These are phyloP conservation scores for Hoplodrina blanda DNA, from an alignment of 2,888 invertebrate genomes.

Conservation along the genomic window DNA sequence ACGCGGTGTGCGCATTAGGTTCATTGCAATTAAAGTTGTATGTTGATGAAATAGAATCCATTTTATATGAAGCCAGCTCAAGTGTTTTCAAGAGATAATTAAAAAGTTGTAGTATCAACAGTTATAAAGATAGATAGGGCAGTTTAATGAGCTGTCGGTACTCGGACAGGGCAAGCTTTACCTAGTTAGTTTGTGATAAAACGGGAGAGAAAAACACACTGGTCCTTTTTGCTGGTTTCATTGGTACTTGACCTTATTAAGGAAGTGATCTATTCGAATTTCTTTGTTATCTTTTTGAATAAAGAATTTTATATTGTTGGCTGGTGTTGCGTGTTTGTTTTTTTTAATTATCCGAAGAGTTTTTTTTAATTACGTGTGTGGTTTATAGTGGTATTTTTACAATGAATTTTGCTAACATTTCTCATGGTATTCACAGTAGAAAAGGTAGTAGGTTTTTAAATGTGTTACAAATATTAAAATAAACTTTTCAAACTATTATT, in stretches of 20 bases:
- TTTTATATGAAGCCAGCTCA: conserved; percentile 4
- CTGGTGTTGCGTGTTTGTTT: neutral
- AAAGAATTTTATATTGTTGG: neutral
- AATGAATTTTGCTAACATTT: conserved; percentile 18
- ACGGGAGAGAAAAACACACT: neutral
- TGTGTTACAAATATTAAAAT: too few relatives aligned
- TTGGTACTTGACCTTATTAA: too few relatives aligned
- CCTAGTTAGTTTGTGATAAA: conserved; percentile 23
- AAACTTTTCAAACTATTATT: too few relatives aligned
- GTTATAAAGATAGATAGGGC: conserved; percentile 58
- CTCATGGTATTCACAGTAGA: conserved; percentile 4
- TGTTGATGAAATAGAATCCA: neutral
- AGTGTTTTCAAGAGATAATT: conserved; percentile 54
- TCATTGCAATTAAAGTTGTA: neutral
- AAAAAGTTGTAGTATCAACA: conserved; percentile 56
- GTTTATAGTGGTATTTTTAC: neutral
- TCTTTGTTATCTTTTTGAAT: neutral
- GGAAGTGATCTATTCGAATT: neutral
- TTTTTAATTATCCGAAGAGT: neutral
- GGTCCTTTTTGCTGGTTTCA: neutral
- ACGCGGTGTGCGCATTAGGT: too few relatives aligned
- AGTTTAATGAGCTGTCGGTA: conserved; percentile 54
- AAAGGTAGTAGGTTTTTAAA: too few relatives aligned
- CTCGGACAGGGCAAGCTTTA: conserved; percentile 6
- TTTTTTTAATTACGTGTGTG: neutral